Conservation (phyloP, 1,140 invertebrate species). For the Ctenoplectra terminalis region DNA sequence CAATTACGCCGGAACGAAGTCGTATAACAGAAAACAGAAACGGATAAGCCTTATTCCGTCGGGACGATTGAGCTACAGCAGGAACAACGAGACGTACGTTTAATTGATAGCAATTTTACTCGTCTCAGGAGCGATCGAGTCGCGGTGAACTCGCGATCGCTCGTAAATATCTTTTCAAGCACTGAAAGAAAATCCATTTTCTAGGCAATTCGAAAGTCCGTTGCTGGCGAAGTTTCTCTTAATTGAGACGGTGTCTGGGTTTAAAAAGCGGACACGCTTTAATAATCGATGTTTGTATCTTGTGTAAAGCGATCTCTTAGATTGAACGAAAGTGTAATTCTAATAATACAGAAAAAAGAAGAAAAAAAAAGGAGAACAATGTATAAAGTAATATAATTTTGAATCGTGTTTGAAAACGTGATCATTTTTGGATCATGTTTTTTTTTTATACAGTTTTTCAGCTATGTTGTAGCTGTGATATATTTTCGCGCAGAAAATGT, state of each 20-base stretch:
- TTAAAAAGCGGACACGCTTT: slow-evolving; percentile 10
- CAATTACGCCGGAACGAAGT: background rate
- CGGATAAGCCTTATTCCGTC: background rate
- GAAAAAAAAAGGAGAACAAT: no score
- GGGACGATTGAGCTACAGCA: slow-evolving; percentile 20
- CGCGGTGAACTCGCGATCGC: background rate
- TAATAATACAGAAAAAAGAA: no score
- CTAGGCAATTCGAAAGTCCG: slow-evolving; percentile 49
- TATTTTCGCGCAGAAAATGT: no score
- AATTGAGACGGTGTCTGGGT: slow-evolving; percentile 23
- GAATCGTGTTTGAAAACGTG: no score
- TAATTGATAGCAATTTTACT: slow-evolving; percentile 47
- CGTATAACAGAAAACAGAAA: background rate
- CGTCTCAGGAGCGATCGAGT: background rate
- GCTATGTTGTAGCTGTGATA: no score
- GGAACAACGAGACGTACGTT: slow-evolving; percentile 11
- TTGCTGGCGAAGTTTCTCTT: slow-evolving; percentile 20
- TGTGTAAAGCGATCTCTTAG: slow-evolving; percentile 7
- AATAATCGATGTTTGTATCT: slow-evolving; percentile 8
- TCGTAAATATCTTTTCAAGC: slow-evolving; percentile 21
- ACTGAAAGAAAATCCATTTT: slow-evolving; percentile 49
- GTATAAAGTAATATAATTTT: no score
- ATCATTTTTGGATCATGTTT: no score
- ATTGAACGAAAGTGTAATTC: background rate
- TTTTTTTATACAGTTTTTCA: slow-evolving; percentile 6